phyloP scores from a whole-genome alignment of 2,888 invertebrate species.

The Tenthredo livida region DNA sequence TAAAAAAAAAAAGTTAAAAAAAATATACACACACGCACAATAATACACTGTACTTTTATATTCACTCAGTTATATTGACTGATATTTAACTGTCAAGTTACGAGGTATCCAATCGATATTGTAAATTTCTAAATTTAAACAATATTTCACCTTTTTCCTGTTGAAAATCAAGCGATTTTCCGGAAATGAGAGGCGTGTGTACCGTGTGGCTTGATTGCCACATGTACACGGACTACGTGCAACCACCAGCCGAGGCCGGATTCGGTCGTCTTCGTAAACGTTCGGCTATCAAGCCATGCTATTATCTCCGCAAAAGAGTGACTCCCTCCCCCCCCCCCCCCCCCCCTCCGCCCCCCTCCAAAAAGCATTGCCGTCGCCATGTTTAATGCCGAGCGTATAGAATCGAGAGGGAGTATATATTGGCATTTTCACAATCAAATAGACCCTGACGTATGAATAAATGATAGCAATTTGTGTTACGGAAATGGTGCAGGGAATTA shows the following conservation, averaged over 20 bases:
- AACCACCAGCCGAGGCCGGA: conserved; percentile 64
- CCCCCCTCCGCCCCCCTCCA: conserved; percentile 22
- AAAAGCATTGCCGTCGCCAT: conserved; percentile 25
- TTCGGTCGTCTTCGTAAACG: conserved; percentile 48
- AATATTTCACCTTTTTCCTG: conserved; percentile 16
- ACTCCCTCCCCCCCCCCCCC: not conserved
- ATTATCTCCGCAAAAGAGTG: conserved; percentile 48
- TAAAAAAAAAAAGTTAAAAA: not conserved
- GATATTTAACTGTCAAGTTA: not conserved
- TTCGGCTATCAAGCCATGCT: conserved; percentile 63
- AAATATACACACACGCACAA: not conserved
- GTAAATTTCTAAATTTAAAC: not conserved
- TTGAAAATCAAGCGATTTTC: conserved; percentile 44
- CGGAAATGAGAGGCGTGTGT: conserved; percentile 66
- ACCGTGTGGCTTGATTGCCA: conserved; percentile 74
- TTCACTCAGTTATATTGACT: not conserved
- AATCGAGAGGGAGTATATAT: conserved; percentile 23
- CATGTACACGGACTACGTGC: conserved; percentile 72
- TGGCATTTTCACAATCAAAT: conserved; percentile 45
- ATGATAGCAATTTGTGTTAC: not conserved
- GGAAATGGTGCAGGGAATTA: not conserved
- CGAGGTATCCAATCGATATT: not conserved
- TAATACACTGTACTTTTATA: not conserved
- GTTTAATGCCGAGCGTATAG: conserved; percentile 46
- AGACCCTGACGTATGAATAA: conserved; percentile 6